Percentiles rank a stretch among this genome's conserved stretches.
Evolutionary conservation across 1,140 invertebrate species (phyloP).

Genomic region (Drosophila lacertosa): DNA sequence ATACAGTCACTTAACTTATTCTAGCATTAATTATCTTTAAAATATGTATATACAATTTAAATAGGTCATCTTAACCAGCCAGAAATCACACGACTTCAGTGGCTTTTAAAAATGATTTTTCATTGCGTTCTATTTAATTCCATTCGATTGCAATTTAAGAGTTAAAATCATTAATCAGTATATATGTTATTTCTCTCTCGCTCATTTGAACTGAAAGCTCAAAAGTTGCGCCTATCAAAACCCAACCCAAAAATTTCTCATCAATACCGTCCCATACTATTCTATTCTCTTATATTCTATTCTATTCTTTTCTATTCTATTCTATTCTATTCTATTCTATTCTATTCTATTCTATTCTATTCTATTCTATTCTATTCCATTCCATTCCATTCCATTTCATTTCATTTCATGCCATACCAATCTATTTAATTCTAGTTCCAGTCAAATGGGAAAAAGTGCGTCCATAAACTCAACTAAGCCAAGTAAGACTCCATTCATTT

Average conservation of each 20-base stretch:
- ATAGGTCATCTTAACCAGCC: no score
- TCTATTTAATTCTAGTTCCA: slow-evolving; percentile 2
- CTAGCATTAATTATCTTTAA: no score
- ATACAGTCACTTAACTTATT: no score
- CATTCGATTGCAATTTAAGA: neutral
- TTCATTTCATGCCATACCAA: neutral
- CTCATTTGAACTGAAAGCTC: neutral
- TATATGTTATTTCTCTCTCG: neutral
- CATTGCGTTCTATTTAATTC: neutral
- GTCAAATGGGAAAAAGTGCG: slow-evolving; percentile 22
- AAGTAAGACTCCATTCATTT: slow-evolving; percentile 65
- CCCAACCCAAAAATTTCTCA: neutral
- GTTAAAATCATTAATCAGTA: neutral
- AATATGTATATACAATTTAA: no score
- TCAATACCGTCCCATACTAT: neutral
- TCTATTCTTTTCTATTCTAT: neutral
- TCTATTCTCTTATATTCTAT: slow-evolving; percentile 1
- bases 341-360: neutral
- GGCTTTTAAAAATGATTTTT: no score
- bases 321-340: neutral
- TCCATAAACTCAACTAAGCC: slow-evolving; percentile 45
- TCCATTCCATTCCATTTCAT: neutral
- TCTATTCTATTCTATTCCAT: neutral
- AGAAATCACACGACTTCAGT: no score
- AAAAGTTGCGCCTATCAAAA: neutral